Percentiles rank a stretch among this genome's conserved stretches.
These are phyloP conservation scores for Amphipyra tragopoginis DNA, from an alignment of 2,888 invertebrate species.

Conservation along the genomic window DNA sequence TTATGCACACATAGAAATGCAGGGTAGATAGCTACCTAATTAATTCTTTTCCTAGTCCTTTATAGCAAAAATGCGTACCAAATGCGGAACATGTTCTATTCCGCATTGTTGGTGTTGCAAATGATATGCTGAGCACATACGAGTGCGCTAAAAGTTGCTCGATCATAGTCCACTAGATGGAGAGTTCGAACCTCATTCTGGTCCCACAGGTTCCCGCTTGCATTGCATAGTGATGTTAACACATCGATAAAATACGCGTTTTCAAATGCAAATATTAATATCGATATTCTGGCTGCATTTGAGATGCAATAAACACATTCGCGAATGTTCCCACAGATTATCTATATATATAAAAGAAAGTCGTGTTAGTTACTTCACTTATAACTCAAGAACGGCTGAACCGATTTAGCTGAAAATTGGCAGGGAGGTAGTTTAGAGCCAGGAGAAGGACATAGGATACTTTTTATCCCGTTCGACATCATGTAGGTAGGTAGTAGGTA, in stretches of 20 bases:
- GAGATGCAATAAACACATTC: constrained; percentile 34
- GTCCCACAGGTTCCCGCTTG: constrained; percentile 53
- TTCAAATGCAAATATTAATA: constrained; percentile 36
- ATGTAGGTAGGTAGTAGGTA: too few relatives aligned
- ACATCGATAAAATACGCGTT: constrained; percentile 47
- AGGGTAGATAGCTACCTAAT: constrained; percentile 46
- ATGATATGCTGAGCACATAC: constrained; percentile 68
- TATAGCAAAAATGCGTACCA: constrained; percentile 61
- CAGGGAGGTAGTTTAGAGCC: too few relatives aligned
- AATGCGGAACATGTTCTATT: constrained; percentile 69
- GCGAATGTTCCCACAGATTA: constrained; percentile 38
- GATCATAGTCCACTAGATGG: constrained; percentile 48
- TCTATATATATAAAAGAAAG: too few relatives aligned
- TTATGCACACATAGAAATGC: constrained; percentile 39
- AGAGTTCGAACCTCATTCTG: constrained; percentile 47
- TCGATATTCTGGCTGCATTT: constrained; percentile 30
- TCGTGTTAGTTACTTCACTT: too few relatives aligned
- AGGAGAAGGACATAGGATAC: too few relatives aligned
- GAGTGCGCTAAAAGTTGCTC: constrained; percentile 34
- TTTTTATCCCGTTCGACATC: too few relatives aligned
- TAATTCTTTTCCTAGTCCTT: constrained; percentile 60
- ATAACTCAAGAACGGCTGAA: too few relatives aligned
- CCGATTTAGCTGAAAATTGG: too few relatives aligned
- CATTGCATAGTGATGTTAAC: constrained; percentile 53
- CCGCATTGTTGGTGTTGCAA: constrained; percentile 69